phyloP scores from a whole-genome alignment of 37 sponge, comb jelly and placozoan genomes.

The Mnemiopsis leidyi region DNA sequence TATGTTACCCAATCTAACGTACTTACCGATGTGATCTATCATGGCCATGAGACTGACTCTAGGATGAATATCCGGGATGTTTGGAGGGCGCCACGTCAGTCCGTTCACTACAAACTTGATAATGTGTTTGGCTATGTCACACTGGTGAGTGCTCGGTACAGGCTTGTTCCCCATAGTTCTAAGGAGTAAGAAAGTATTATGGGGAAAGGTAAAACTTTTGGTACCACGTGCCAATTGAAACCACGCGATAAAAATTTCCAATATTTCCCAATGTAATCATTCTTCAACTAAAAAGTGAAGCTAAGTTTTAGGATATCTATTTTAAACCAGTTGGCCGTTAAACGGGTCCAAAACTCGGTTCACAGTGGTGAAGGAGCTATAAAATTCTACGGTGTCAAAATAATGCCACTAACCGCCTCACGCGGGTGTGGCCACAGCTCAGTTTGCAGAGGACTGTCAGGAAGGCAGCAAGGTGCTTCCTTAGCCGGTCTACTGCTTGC shows the following conservation, averaged over 20 bases:
- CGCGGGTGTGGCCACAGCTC: conserved; percentile 52
- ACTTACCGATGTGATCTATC: conserved; percentile 54
- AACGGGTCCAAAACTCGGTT: too few relatives aligned
- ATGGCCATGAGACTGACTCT: conserved; percentile 41
- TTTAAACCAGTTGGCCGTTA: too few relatives aligned
- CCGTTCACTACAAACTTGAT: conserved; percentile 33
- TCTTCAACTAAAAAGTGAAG: too few relatives aligned
- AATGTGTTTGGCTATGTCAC: conserved; percentile 53
- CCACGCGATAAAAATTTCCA: too few relatives aligned
- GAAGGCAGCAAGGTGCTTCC: conserved; percentile 41
- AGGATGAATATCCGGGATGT: conserved; percentile 33
- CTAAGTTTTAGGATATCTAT: too few relatives aligned
- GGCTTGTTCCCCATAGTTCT: conserved; percentile 31
- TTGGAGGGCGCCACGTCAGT: conserved; percentile 55
- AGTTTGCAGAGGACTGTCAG: conserved; percentile 52
- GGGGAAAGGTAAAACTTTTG: too few relatives aligned
- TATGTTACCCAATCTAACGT: background rate
- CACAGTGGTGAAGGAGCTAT: too few relatives aligned
- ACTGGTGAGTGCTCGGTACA: conserved; percentile 18
- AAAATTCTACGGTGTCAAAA: too few relatives aligned
- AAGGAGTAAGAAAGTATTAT: background rate
- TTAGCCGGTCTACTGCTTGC: conserved; percentile 51
- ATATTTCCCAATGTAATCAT: too few relatives aligned
- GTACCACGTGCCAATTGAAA: too few relatives aligned
- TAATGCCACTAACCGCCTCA: conserved; percentile 14